phyloP scores from a whole-genome alignment of 2,888 invertebrate species.

The Cosmia trapezina region DNA sequence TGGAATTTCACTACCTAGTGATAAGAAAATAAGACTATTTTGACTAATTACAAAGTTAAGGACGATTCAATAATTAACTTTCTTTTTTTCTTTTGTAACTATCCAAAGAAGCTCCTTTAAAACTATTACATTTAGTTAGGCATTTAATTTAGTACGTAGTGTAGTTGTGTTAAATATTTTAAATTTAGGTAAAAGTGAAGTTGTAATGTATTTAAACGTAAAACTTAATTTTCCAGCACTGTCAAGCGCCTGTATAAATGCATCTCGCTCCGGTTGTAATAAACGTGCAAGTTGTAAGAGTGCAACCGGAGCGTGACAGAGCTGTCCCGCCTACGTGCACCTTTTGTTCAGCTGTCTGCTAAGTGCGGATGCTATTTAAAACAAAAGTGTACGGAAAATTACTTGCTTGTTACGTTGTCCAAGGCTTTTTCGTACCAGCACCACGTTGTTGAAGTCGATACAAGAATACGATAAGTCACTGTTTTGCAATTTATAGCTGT shows the following conservation, averaged over 20 bases:
- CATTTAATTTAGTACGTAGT: no score
- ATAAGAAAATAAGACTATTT: background rate
- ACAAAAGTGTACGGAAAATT: background rate
- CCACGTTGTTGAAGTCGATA: background rate
- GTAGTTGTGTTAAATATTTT: no score
- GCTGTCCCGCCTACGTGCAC: background rate
- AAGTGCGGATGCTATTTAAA: slow-evolving; percentile 13
- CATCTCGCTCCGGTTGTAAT: background rate
- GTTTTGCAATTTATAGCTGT: background rate
- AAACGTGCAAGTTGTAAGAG: background rate
- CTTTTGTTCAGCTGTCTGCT: slow-evolving; percentile 14
- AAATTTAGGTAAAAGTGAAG: no score
- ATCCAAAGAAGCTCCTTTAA: background rate
- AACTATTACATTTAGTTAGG: background rate
- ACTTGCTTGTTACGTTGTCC: background rate
- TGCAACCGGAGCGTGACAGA: slow-evolving; percentile 27
- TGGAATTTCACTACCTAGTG: background rate
- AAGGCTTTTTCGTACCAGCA: background rate
- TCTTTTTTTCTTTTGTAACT: background rate
- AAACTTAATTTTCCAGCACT: slow-evolving; percentile 20
- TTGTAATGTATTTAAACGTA: background rate
- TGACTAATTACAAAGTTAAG: background rate
- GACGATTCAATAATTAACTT: background rate
- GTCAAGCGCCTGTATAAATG: slow-evolving; percentile 1
- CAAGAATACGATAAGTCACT: background rate